Conservation (phyloP, 1,140 invertebrate species). For the Tetramorium parvispinum region DNA sequence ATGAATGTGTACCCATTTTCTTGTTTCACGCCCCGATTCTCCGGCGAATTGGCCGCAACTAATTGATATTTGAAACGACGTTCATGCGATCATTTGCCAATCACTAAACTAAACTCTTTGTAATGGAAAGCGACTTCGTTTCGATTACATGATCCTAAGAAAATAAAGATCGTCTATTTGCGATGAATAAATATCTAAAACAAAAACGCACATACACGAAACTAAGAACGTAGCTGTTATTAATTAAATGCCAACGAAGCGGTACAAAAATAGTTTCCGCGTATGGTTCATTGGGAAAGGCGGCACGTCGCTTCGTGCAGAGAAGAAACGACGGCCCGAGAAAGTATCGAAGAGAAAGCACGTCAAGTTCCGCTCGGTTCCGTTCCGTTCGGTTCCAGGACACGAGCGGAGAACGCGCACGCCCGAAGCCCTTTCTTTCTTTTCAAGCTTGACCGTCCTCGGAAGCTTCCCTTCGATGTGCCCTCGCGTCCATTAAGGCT, state of each 20-base stretch:
- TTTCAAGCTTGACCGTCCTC: slow-evolving; percentile 1
- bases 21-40: slow-evolving; percentile 18
- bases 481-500: slow-evolving; percentile 25
- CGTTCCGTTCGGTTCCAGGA: slow-evolving; percentile 2
- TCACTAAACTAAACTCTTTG: background rate
- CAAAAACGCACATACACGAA: background rate
- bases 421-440: slow-evolving; percentile 30
- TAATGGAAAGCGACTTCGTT: background rate
- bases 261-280: background rate
- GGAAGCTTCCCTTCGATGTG: slow-evolving; percentile 24
- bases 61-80: slow-evolving; percentile 27
- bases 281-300: slow-evolving; percentile 30
- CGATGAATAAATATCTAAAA: background rate
- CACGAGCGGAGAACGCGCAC: slow-evolving; percentile 8
- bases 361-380: slow-evolving; percentile 48
- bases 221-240: background rate
- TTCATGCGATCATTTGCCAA: background rate
- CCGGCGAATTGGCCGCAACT: background rate
- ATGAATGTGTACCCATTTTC: slow-evolving; percentile 16
- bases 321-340: slow-evolving; percentile 38
- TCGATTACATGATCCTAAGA: background rate
- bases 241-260: background rate
- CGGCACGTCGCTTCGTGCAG: slow-evolving; percentile 6
- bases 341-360: slow-evolving; percentile 68
- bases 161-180: background rate